Percentiles rank a stretch among this genome's conserved stretches.
Evolutionary conservation across 2,888 invertebrate genomes (phyloP).

Genomic region (Sclerodermus sp.): DNA sequence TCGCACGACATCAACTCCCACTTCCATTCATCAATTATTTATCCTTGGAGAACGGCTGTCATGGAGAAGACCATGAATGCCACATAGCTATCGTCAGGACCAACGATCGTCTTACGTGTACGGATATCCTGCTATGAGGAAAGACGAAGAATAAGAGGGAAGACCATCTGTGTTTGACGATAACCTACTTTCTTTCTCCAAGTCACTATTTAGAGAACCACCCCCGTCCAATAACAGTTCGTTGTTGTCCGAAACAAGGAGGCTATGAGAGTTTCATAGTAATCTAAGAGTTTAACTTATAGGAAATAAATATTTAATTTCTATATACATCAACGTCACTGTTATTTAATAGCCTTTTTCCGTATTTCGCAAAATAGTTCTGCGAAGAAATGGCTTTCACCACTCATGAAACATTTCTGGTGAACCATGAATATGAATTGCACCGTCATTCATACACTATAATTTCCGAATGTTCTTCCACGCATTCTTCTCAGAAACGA

Average conservation of each 20-base stretch:
- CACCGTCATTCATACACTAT: no score
- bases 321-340: no score
- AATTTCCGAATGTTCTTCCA: no score
- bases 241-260: not conserved
- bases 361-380: no score
- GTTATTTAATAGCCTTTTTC: no score
- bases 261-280: no score
- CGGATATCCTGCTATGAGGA: not conserved
- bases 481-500: no score
- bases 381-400: no score
- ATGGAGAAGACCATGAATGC: conserved; percentile 19
- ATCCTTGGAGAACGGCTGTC: conserved; percentile 18
- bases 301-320: no score
- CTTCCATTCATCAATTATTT: conserved; percentile 36
- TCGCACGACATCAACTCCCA: conserved; percentile 23
- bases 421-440: no score
- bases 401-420: no score
- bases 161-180: conserved; percentile 6
- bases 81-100: conserved; percentile 16
- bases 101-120: conserved; percentile 5
- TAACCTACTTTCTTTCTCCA: conserved; percentile 18
- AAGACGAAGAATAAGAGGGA: conserved; percentile 17
- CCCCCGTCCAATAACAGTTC: conserved; percentile 14
- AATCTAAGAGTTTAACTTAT: no score
- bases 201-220: conserved; percentile 4